These are phyloP conservation scores for Torymus auratus DNA, from an alignment of 2,888 invertebrate genomes.

Conservation along the genomic window DNA sequence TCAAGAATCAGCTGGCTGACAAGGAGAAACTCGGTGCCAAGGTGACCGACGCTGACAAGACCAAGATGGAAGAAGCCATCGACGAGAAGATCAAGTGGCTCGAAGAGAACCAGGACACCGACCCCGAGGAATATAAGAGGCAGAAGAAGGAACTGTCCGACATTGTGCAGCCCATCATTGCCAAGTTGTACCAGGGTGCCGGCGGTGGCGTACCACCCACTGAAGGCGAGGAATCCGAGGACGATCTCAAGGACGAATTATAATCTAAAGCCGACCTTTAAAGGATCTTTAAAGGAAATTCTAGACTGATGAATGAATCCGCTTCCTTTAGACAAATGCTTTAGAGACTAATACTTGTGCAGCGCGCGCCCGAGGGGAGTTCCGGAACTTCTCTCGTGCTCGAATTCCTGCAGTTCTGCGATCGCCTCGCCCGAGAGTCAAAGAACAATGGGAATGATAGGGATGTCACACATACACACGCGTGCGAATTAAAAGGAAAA, in stretches of 20 bases:
- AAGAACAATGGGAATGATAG: slow-evolving; percentile 15
- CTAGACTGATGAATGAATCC: slow-evolving; percentile 68
- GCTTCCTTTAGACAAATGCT: slow-evolving; percentile 64
- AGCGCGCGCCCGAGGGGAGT: background rate
- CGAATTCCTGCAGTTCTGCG: slow-evolving; percentile 19
- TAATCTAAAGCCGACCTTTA: slow-evolving; percentile 86
- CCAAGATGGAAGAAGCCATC: slow-evolving; percentile 96
- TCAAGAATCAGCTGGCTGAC: slow-evolving; percentile 97
- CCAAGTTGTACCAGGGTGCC: slow-evolving; percentile 94
- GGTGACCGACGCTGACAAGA: slow-evolving; percentile 91
- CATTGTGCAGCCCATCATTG: slow-evolving; percentile 97
- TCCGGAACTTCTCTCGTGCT: background rate
- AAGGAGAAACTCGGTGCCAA: slow-evolving; percentile 98
- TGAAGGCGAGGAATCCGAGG: slow-evolving; percentile 84
- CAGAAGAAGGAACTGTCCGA: slow-evolving; percentile 97
- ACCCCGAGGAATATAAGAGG: slow-evolving; percentile 93
- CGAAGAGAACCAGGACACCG: slow-evolving; percentile 95
- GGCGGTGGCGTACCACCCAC: slow-evolving; percentile 89
- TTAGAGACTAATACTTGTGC: slow-evolving; percentile 62
- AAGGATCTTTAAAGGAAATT: slow-evolving; percentile 61
- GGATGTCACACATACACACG: slow-evolving; percentile 3
- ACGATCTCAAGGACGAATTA: slow-evolving; percentile 91
- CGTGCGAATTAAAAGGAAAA: background rate
- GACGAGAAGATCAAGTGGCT: slow-evolving; percentile 99
- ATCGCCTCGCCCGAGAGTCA: background rate